phyloP scores from a whole-genome alignment of 1,140 invertebrate genomes.

The Hyles euphorbiae region DNA sequence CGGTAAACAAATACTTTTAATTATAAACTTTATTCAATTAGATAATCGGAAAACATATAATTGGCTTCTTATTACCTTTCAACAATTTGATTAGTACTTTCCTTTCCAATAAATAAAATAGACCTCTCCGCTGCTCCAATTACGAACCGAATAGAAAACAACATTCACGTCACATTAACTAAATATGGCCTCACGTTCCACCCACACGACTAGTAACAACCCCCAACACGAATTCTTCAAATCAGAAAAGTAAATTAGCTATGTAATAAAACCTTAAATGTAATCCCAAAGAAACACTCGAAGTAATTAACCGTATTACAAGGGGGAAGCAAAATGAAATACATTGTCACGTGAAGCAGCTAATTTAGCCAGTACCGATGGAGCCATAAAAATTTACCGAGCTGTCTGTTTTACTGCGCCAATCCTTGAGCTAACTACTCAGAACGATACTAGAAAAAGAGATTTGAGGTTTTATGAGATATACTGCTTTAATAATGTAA shows the following conservation, averaged over 20 bases:
- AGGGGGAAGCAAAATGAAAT: constrained; percentile 37
- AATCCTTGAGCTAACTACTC: constrained; percentile 6
- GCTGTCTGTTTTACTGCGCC: constrained; percentile 9
- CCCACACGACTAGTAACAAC: too few relatives aligned
- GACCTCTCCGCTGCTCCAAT: too few relatives aligned
- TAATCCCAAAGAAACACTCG: constrained; percentile 35
- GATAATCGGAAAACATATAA: background rate
- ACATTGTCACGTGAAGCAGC: constrained; percentile 32
- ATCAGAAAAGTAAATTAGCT: too few relatives aligned
- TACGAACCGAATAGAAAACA: too few relatives aligned
- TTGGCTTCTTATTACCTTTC: background rate
- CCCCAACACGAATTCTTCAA: too few relatives aligned
- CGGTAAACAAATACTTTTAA: too few relatives aligned
- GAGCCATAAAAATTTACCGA: constrained; percentile 18
- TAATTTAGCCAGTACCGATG: constrained; percentile 23
- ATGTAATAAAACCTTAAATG: constrained; percentile 25
- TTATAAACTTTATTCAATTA: background rate
- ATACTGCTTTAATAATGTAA: too few relatives aligned
- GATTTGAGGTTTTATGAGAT: background rate
- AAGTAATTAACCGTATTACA: constrained; percentile 46
- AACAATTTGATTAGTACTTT: too few relatives aligned
- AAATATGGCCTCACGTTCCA: too few relatives aligned
- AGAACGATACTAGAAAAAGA: background rate
- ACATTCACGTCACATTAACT: too few relatives aligned
- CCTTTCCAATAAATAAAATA: too few relatives aligned